phyloP scores from a whole-genome alignment of 2,113 vertebrate genomes.

The Grus americana region DNA sequence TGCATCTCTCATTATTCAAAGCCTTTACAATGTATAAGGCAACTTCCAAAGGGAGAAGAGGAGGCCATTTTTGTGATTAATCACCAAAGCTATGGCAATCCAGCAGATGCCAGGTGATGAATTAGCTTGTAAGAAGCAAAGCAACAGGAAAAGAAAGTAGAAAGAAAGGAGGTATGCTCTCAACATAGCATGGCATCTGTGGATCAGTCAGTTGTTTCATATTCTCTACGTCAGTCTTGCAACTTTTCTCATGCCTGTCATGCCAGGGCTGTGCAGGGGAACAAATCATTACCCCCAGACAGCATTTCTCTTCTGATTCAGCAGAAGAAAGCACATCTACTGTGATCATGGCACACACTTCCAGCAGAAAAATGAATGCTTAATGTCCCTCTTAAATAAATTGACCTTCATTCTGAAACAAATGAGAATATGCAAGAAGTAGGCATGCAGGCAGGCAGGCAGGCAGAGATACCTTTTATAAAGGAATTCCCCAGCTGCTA shows the following conservation, averaged over 20 bases:
- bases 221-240: not conserved
- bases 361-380: not conserved
- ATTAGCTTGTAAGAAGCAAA: slow-evolving; percentile 6
- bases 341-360: not conserved
- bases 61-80: slow-evolving; percentile 46
- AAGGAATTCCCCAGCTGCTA: slow-evolving; percentile 87
- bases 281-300: not conserved
- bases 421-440: not conserved
- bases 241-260: not conserved
- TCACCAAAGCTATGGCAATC: slow-evolving; percentile 32
- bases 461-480: slow-evolving; percentile 78
- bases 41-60: slow-evolving; percentile 43
- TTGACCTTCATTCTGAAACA: not conserved
- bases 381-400: slow-evolving; percentile 1
- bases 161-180: not conserved
- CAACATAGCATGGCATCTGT: not conserved
- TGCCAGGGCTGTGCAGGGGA: not conserved
- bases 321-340: not conserved
- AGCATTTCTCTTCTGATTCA: not conserved
- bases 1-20: slow-evolving; percentile 36
- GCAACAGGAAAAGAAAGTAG: not conserved
- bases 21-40: slow-evolving; percentile 2
- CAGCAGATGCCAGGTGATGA: slow-evolving; percentile 29
- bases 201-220: not conserved
- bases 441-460: not conserved